Evolutionary conservation across 1,140 invertebrate species (phyloP), one percentile per base, ranked within the genome.

Genomic region (Cherax quadricarinatus): DNA sequence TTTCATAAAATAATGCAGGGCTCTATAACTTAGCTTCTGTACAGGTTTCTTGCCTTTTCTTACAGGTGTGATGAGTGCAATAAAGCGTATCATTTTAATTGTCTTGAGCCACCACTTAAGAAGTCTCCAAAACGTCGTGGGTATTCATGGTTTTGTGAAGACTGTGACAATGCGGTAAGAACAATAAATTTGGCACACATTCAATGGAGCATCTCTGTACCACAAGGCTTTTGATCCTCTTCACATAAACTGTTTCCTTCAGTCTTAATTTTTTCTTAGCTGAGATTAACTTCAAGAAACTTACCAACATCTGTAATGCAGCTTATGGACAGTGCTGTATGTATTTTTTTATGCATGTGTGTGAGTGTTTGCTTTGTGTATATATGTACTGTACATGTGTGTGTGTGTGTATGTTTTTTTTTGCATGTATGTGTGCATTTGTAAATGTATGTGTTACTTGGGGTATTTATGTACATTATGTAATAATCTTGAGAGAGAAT

Each of bases 111-210:
- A 70, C 98, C 98, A 4, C 96, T 98, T 1, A 98, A 98, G 95
- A 99, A 99, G 95, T 97, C 98, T 79, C 98, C 98, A 3, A 99
- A 99, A 95, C 97, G 97, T 93, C 96, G 98, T 89, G 98, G 98
- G 70, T 99, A 99, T 95, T 98, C 97, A 7, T 99, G 98, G 98
- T 98, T 98, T 95, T 99, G 98, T 96, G 98, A 98, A 81, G 98
- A 98, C 95, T 99, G 98, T 96, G 98, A 99, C 60, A 91, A 81
- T 80, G 89, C 89, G 89, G 89, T 91, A 91, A 91, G 89, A n/a
- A 91, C 89, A 66, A 86, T 91, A 41, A 81, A 91, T 48, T 70
- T 91, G 53, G 89, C 89, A 18, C 89, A 91, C 57, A 91, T 91
- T 48, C 89, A 91, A 18, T 91, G 89, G 89, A 91, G 60, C 79